Evolutionary conservation across 2,797 vertebrate genomes (phyloP), one percentile per base, ranked within the genome.

Genomic region (Neosalanx taihuensis): DNA sequence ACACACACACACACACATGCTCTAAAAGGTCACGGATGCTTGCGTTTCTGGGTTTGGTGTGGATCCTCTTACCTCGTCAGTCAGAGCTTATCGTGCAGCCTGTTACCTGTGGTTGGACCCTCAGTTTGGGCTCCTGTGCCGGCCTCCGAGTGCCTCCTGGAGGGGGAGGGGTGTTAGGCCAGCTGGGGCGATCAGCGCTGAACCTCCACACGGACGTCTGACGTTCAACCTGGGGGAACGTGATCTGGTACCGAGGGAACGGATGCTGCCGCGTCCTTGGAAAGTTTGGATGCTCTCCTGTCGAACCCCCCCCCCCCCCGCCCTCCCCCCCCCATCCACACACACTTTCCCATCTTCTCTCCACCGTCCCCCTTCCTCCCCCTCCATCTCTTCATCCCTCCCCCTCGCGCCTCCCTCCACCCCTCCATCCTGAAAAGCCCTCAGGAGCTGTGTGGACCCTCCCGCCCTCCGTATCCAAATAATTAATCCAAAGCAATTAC

Each of bases 401-500:
- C 33, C 6, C 17, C 4, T 57, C 1, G 12, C 4, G 20, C 1
- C 31, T 23, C 51, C 51, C 51, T 58, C 26, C 51, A 56, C 35
- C 53, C 35, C 33, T 51, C 49, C 49, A 51, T 51, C 7, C 51
- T 53, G 13, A 53, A 9, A 41, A 12, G 3, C 73, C 67, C 77
- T 62, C 69, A 77, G 90, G 91, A 93, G 90, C 86, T 86, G 87
- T 87, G 85, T 86, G 85, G 87, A 89, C 87, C 89, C 90, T 89
- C 90, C 87, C 83, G 87, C 89, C 72, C 89, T 86, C 88, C 84
- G 81, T 91, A 92, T 92, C 91, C 91, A 93, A 93, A 93, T 92
- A 94, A 93, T 94, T 93, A 94, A 93, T 94, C 92, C 92, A 90
- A 91, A 92, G 92, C 92, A 94, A 94, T 94, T 93, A 94, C 91